Evolutionary conservation across 1,140 invertebrate species (phyloP).

Genomic region (Nasonia longicornis): DNA sequence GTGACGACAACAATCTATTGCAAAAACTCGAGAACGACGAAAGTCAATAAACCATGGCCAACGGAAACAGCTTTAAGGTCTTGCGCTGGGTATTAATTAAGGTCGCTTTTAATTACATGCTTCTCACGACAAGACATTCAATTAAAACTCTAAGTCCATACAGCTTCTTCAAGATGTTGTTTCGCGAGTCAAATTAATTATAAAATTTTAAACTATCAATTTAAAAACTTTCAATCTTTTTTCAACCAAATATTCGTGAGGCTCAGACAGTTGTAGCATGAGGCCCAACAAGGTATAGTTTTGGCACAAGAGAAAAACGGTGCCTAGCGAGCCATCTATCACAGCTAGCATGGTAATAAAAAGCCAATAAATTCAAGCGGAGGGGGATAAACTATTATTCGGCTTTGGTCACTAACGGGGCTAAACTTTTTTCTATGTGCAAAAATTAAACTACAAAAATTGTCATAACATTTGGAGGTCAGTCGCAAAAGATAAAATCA

Average conservation of each 20-base stretch:
- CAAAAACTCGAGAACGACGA: slow-evolving; percentile 5
- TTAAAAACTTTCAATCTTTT: not conserved
- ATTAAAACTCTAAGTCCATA: slow-evolving; percentile 25
- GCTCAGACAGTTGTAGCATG: too few relatives aligned
- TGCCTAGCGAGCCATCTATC: too few relatives aligned
- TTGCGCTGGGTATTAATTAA: slow-evolving; percentile 37
- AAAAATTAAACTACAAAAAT: too few relatives aligned
- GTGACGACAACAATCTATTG: not conserved
- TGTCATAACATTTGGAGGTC: too few relatives aligned
- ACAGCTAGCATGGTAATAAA: too few relatives aligned
- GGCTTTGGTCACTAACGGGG: too few relatives aligned
- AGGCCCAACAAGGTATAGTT: too few relatives aligned
- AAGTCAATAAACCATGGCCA: slow-evolving; percentile 33
- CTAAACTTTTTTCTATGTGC: too few relatives aligned
- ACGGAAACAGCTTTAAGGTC: not conserved
- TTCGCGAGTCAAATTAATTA: not conserved
- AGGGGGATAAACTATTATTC: too few relatives aligned
- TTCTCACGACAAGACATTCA: slow-evolving; percentile 16
- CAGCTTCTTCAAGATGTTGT: not conserved
- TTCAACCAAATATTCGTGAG: not conserved
- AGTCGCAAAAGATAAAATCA: not conserved
- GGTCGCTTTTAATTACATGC: slow-evolving; percentile 33
- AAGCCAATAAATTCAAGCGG: too few relatives aligned
- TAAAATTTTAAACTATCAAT: not conserved
- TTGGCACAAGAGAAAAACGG: too few relatives aligned